A percentile compares a stretch with the other conserved stretches of the same genome.
Evolutionary conservation across 2,797 vertebrate genomes (phyloP).

Genomic region (Oceanodroma leucorhoa): DNA sequence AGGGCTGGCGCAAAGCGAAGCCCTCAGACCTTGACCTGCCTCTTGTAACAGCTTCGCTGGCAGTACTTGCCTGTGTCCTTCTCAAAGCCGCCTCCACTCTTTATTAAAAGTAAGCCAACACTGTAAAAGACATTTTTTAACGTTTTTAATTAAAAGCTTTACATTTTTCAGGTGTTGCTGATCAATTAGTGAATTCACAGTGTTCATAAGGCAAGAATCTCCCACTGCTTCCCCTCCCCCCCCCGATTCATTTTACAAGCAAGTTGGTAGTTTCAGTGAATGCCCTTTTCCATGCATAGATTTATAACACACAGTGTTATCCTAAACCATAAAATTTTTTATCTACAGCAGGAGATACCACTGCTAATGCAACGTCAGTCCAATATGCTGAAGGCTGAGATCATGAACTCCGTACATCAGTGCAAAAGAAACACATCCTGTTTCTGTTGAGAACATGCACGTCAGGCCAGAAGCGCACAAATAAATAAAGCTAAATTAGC

Average conservation of each 20-base stretch:
- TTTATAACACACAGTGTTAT: background rate
- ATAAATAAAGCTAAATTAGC: background rate
- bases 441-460: background rate
- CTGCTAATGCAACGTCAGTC: background rate
- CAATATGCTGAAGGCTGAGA: fast-evolving
- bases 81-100: background rate
- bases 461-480: background rate
- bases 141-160: constrained; percentile 39
- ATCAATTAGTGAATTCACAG: background rate
- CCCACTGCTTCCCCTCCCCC: background rate
- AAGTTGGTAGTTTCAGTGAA: fast-evolving
- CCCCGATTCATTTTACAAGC: background rate
- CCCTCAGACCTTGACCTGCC: background rate
- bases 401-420: background rate
- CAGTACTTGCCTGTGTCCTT: background rate
- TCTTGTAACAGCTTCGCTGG: background rate
- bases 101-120: background rate
- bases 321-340: fast-evolving
- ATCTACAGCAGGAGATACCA: background rate
- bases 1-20: background rate
- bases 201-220: background rate
- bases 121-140: background rate
- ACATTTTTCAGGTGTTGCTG: background rate
- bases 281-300: background rate
- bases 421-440: background rate